Conservation (phyloP, 2,888 invertebrate genomes). For the Melolontha melolontha region DNA sequence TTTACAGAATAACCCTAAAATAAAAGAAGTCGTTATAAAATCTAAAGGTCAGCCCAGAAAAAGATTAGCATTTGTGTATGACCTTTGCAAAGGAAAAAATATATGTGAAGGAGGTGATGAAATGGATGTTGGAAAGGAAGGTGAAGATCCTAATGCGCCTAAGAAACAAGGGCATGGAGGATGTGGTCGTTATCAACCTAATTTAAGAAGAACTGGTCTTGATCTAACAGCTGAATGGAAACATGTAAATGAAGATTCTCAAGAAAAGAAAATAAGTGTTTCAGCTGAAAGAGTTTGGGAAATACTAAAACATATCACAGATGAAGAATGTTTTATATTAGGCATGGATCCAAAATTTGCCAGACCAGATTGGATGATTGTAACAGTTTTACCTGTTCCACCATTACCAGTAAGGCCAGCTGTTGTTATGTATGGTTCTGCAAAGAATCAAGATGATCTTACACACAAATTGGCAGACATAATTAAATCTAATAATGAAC, state of each 20-base stretch:
- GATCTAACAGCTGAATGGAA: conserved; percentile 99
- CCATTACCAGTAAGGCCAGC: conserved; percentile 97
- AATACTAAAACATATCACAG: conserved; percentile 94
- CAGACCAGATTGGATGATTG: conserved; percentile 99
- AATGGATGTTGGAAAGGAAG: conserved; percentile 90
- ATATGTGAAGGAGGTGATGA: conserved; percentile 99
- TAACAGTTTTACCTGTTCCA: conserved; percentile 97
- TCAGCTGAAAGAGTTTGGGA: conserved; percentile 98
- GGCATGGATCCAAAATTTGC: conserved; percentile 98
- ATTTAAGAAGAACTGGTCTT: conserved; percentile 87
- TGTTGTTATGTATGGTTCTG: conserved; percentile 99
- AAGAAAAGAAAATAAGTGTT: conserved; percentile 93
- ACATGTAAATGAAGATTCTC: conserved; percentile 97
- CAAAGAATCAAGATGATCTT: conserved; percentile 98
- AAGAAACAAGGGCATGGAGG: conserved; percentile 88
- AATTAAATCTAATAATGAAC: conserved; percentile 97
- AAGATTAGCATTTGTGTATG: conserved; percentile 94
- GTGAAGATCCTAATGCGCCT: conserved; percentile 67
- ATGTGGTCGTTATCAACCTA: conserved; percentile 98
- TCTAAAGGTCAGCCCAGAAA: conserved; percentile 97
- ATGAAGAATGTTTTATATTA: conserved; percentile 95
- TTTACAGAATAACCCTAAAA: conserved; percentile 87
- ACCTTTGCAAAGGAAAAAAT: conserved; percentile 97
- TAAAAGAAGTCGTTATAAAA: conserved; percentile 94
- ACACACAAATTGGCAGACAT: conserved; percentile 99